Evolutionary conservation across 2,113 vertebrate genomes (phyloP).

Genomic region (Pseudopipra pipra): DNA sequence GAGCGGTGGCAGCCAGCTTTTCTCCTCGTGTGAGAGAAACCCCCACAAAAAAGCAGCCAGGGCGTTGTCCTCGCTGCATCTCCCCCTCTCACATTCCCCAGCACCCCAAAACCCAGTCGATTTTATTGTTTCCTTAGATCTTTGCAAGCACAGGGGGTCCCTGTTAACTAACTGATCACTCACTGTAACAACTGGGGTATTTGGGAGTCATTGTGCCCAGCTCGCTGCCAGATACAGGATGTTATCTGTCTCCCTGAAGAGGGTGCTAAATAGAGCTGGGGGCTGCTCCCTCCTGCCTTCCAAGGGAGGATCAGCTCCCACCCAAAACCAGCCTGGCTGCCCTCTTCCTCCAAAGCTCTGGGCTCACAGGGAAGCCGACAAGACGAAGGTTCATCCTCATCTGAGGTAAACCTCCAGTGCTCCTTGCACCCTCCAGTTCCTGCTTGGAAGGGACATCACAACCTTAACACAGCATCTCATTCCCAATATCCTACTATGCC

Average conservation of each 20-base stretch:
- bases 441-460: background rate
- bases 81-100: background rate
- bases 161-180: fast-evolving
- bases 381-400: background rate
- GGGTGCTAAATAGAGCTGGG: background rate
- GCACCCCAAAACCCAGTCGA: background rate
- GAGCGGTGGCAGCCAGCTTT: background rate
- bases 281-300: background rate
- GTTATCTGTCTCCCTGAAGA: background rate
- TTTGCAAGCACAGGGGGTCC: background rate
- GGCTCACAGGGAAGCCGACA: fast-evolving
- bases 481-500: background rate
- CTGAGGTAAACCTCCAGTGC: background rate
- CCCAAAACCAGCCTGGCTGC: background rate
- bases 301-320: background rate
- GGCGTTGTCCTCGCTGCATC: background rate
- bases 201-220: background rate
- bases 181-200: background rate
- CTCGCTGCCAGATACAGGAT: fast-evolving
- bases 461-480: fast-evolving
- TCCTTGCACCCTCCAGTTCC: background rate
- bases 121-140: background rate
- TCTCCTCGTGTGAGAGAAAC: fast-evolving
- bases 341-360: background rate
- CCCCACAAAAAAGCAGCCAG: background rate